Percentiles rank a stretch among this genome's conserved stretches.
These are phyloP conservation scores for Antechinus stuartii DNA, from an alignment of 2,113 vertebrate genomes.

Conservation along the genomic window DNA sequence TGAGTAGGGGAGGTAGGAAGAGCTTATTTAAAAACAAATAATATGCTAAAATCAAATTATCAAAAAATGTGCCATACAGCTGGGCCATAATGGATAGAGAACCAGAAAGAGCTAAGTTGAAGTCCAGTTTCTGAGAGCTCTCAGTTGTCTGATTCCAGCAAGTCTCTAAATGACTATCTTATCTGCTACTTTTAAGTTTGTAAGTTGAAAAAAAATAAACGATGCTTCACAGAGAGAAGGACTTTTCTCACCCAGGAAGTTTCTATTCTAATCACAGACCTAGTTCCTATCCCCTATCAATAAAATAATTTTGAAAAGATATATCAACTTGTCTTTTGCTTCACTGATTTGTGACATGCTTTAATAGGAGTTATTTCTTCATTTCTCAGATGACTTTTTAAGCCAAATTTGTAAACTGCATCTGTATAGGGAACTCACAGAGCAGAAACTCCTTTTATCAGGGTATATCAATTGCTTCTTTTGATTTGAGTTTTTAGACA, in stretches of 20 bases:
- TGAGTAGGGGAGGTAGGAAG: not conserved
- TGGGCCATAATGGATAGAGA: not conserved
- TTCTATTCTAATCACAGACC: not conserved
- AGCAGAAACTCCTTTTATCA: not conserved
- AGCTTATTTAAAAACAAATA: not conserved
- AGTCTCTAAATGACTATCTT: not conserved
- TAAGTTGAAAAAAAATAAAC: not conserved
- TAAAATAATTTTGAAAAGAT: not conserved
- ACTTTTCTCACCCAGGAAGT: not conserved
- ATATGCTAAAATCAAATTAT: not conserved
- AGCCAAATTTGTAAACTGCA: not conserved
- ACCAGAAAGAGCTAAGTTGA: not conserved
- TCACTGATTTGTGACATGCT: not conserved
- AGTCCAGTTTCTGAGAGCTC: not conserved
- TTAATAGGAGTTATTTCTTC: not conserved
- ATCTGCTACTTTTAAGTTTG: not conserved
- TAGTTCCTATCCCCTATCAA: not conserved
- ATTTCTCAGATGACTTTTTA: not conserved
- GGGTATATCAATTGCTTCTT: not conserved
- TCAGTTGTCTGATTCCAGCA: not conserved
- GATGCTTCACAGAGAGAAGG: not conserved
- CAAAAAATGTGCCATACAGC: not conserved
- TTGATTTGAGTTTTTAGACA: not conserved
- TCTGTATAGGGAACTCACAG: not conserved
- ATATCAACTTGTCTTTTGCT: not conserved